Evolutionary conservation across 2,888 invertebrate genomes (phyloP).

Genomic region (Drosophila subquinaria): DNA sequence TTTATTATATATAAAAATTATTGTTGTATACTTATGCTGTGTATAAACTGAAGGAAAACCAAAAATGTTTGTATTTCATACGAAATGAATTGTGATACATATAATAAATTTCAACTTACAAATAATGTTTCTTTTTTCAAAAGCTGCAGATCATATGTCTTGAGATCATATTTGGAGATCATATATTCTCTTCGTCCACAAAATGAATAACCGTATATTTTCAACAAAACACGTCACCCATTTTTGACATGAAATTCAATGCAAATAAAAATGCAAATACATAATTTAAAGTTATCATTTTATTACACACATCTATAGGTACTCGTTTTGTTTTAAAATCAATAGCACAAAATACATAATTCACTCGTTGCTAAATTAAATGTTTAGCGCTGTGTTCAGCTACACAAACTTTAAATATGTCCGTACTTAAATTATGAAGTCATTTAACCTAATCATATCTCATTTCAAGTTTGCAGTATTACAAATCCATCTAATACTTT

Average conservation of each 20-base stretch:
- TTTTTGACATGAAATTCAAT: not conserved
- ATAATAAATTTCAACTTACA: conserved; percentile 28
- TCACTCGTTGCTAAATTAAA: conserved; percentile 60
- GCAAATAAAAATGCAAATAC: conserved; percentile 2
- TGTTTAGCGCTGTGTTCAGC: conserved; percentile 11
- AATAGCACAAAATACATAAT: conserved; percentile 71
- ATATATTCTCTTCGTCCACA: too few species aligned
- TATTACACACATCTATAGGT: conserved; percentile 40
- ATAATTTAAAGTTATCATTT: conserved; percentile 51
- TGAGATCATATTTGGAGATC: not conserved
- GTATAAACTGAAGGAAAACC: conserved; percentile 20
- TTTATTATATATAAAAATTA: conserved; percentile 18
- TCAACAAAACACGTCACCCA: not conserved
- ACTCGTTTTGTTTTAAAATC: conserved; percentile 31
- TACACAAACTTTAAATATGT: conserved; percentile 9
- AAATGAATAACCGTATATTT: too few species aligned
- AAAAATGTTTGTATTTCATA: conserved; percentile 45
- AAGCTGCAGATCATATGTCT: not conserved
- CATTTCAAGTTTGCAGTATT: conserved; percentile 38
- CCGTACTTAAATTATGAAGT: conserved; percentile 30
- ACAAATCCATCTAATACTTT: conserved; percentile 71
- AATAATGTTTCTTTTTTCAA: not conserved
- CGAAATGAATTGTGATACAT: conserved; percentile 54
- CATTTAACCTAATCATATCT: conserved; percentile 32
- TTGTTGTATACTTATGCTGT: conserved; percentile 52